Evolutionary conservation across 2,113 vertebrate species (phyloP).

Genomic region (Alethe diademata): DNA sequence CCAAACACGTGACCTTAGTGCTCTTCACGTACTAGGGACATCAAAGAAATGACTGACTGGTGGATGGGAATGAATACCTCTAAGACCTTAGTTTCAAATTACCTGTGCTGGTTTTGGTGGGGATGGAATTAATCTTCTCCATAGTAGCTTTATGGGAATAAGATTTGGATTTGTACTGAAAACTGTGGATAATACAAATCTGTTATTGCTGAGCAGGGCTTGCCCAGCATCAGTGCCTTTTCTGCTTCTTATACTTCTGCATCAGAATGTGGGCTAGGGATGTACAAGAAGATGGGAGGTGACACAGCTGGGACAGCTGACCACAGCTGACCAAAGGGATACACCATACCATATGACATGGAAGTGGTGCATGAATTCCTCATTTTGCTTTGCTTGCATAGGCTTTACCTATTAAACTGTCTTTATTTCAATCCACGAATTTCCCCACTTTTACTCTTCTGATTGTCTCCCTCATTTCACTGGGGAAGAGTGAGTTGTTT

Average conservation of each 20-base stretch:
- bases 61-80: neutral
- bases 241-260: neutral
- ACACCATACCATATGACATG: neutral
- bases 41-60: neutral
- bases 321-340: neutral
- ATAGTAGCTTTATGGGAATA: neutral
- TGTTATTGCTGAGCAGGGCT: neutral
- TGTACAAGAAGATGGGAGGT: neutral
- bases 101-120: neutral
- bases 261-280: rapidly evolving
- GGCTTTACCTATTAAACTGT: neutral
- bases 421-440: neutral
- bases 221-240: neutral
- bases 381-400: neutral
- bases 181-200: neutral
- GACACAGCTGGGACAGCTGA: neutral
- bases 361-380: neutral
- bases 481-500: neutral
- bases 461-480: neutral
- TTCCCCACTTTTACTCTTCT: neutral
- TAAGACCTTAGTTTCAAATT: neutral
- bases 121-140: neutral
- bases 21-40: neutral
- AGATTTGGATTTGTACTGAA: neutral
- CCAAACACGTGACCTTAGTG: neutral